phyloP scores from a whole-genome alignment of 2,797 vertebrate species.

The Echiichthys vipera region DNA sequence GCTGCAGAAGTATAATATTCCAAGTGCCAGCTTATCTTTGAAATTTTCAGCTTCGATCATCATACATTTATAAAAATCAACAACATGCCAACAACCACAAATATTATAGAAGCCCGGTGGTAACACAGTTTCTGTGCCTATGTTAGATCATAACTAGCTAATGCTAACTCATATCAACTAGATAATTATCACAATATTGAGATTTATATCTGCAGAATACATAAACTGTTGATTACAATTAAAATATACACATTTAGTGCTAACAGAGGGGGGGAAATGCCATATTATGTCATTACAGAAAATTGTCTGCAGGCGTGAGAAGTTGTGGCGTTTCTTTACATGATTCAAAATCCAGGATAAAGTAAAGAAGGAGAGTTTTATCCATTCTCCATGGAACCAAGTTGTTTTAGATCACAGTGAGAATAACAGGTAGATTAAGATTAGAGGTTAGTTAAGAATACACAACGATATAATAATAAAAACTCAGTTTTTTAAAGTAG shows the following conservation, averaged over 20 bases:
- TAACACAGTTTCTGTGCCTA: slow-evolving; percentile 50
- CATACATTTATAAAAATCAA: slow-evolving; percentile 66
- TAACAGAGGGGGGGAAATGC: slow-evolving; percentile 25
- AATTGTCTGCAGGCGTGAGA: slow-evolving; percentile 26
- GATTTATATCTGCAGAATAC: slow-evolving; percentile 70
- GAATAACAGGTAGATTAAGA: slow-evolving; percentile 57
- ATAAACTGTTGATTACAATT: slow-evolving; percentile 65
- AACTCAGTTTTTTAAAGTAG: slow-evolving; percentile 28
- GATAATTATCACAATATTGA: slow-evolving; percentile 69
- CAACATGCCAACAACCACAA: slow-evolving; percentile 77
- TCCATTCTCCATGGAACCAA: slow-evolving; percentile 19
- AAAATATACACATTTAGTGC: slow-evolving; percentile 55
- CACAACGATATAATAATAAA: slow-evolving; percentile 36
- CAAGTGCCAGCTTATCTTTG: slow-evolving; percentile 57
- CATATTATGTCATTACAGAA: slow-evolving; percentile 34
- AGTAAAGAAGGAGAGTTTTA: slow-evolving; percentile 26
- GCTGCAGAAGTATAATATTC: slow-evolving; percentile 71
- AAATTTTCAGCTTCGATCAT: slow-evolving; percentile 50
- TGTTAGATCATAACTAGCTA: slow-evolving; percentile 53
- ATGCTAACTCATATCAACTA: slow-evolving; percentile 67
- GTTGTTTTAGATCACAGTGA: slow-evolving; percentile 73
- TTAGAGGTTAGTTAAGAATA: slow-evolving; percentile 52
- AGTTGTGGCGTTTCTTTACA: slow-evolving; percentile 33
- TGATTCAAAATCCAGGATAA: slow-evolving; percentile 38
- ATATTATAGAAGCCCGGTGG: slow-evolving; percentile 67